phyloP scores from a whole-genome alignment of 2,113 vertebrate genomes.

The Otolemur garnettii region DNA sequence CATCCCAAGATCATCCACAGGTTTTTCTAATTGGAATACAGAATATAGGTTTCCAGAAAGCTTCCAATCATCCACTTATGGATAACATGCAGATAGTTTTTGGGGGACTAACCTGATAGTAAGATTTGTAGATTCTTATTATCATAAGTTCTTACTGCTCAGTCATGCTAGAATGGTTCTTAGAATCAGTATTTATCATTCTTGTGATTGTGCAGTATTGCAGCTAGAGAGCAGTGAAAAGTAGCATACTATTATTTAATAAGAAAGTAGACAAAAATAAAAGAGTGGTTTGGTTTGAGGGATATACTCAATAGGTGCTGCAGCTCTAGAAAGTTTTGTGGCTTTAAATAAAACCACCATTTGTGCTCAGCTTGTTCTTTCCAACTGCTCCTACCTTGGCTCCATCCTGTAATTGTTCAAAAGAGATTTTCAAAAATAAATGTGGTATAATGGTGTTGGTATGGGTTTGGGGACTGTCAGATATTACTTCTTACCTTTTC shows the following conservation, averaged over 20 bases:
- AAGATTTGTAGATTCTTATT: background rate
- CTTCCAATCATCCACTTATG: background rate
- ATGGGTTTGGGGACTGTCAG: conserved; percentile 54
- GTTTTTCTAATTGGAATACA: background rate
- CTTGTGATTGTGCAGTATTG: background rate
- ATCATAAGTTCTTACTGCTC: background rate
- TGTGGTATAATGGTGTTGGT: conserved; percentile 2
- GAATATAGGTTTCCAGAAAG: background rate
- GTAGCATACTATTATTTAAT: background rate
- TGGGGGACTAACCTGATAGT: background rate
- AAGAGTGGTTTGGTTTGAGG: background rate
- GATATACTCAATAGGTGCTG: background rate
- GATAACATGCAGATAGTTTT: background rate
- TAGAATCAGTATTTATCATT: background rate
- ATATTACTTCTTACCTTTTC: conserved; percentile 64
- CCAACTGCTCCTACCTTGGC: conserved; percentile 52
- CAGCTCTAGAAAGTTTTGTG: conserved; percentile 28
- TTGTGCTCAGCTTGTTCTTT: conserved; percentile 56
- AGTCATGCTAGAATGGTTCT: background rate
- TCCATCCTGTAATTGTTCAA: conserved; percentile 52
- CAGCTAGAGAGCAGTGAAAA: background rate
- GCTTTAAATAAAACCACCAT: conserved; percentile 59
- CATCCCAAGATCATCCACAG: background rate
- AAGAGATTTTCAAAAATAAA: conserved; percentile 41
- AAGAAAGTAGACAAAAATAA: background rate